Evolutionary conservation across 2,113 vertebrate species (phyloP).

Genomic region (Conger conger): DNA sequence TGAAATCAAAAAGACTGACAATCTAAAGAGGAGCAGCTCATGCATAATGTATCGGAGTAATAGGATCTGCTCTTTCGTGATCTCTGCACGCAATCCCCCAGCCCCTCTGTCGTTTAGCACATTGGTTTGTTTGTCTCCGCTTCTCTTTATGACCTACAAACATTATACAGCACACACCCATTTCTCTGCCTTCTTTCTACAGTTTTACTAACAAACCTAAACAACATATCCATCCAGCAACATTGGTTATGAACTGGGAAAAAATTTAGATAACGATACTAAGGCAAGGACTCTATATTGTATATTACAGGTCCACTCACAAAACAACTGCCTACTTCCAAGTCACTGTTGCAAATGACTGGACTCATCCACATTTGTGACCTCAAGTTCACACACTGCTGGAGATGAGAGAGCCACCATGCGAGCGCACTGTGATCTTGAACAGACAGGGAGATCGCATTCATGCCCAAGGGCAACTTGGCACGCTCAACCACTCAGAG

Average conservation of each 20-base stretch:
- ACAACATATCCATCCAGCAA: too few species aligned
- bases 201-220: not conserved
- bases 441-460: not conserved
- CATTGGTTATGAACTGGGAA: not conserved
- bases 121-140: not conserved
- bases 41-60: conserved; percentile 50
- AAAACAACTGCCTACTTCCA: not conserved
- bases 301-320: not conserved
- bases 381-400: not conserved
- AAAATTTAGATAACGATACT: not conserved
- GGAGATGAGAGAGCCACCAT: not conserved
- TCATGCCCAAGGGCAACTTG: not conserved
- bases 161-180: not conserved
- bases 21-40: conserved; percentile 27
- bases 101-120: not conserved
- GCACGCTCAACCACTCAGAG: not conserved
- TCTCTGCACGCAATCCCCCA: not conserved
- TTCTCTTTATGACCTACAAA: not conserved
- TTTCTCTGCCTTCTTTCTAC: not conserved
- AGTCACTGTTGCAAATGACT: not conserved
- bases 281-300: not conserved
- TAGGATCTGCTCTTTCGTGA: conserved; percentile 41
- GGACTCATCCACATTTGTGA: not conserved
- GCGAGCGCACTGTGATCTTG: not conserved
- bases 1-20: conserved; percentile 54